Evolutionary conservation across 2,888 invertebrate species (phyloP), one percentile per base, ranked within the genome.

Genomic region (Leptinotarsa juncta): DNA sequence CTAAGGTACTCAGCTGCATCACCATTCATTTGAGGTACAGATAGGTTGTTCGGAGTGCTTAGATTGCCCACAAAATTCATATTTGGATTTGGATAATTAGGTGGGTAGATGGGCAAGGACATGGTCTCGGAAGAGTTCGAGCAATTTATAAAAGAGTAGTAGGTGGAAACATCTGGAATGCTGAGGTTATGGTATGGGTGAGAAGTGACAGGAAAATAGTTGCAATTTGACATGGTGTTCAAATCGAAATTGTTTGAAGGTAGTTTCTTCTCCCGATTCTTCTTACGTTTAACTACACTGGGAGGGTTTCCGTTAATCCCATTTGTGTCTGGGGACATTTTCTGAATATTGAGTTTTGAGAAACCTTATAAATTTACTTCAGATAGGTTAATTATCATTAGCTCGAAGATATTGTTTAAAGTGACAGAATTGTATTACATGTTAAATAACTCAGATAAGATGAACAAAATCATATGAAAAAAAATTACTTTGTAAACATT

Each of bases 31-130:
- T 75, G 71, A 14, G 74, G 71, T 14, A 67, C 26, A 2, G 71
- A 65, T n/a, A 68, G 18, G 20, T 80, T 78, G 75, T 82, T 84
- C n/a, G 82, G 82, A 51, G 82, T 79, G 73, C 81, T 76, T n/a
- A 77, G 68, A 18, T 75, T 80, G 65, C 78, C 79, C 80, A 82
- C 78, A 70, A 81, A 83, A 73, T 79, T 82, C 48, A 73, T 72
- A 53, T 79, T 80, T 16, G 80, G 77, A 5, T 79, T 80, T 15
- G 80, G 77, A 1, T 90, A 91, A 82, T 91, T 91, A 12, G 90
- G 86, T 5, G 91, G 91, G 79, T 92, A 90, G 80, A 91, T 89
- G 18, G 93, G 93, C 78, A 93, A 87, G 12, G 93, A 92, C 86
- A 91, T 89, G 0, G 93, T 92, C 84, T 93, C 93, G 75, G 90